Evolutionary conservation across 2,797 vertebrate genomes (phyloP), one percentile per base, ranked within the genome.

Genomic region (Uromys caudimaculatus): DNA sequence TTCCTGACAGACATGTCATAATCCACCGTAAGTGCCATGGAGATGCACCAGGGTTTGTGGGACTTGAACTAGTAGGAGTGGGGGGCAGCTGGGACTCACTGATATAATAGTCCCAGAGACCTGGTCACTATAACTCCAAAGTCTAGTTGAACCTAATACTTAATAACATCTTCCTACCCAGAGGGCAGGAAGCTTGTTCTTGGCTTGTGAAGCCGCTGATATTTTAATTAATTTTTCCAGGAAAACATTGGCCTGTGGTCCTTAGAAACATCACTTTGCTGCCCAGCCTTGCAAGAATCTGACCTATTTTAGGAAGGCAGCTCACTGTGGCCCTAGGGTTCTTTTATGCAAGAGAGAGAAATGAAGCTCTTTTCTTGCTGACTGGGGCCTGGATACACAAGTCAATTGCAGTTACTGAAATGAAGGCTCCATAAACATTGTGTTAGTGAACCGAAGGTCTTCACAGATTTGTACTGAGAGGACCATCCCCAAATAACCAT

Each of bases 231-330:
- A 67, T 75, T 78, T 77, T 79, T 41, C 47, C 52, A 32, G 58
- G 77, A 58, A 89, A 91, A 75, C 69, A 84, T 41, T 91, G 62
- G 89, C 86, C 50, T 5, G 47, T 24, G 32, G 38, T 24, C 54
- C 52, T 73, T 67, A 81, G 89, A 95, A 95, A 89, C 58, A 67
- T 44, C 35, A 32, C 21, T 89, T 92, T 62, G 60, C 52, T 47
- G 86, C 62, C 76, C 71, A n/a, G 41, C 41, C 29, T 69, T 94
- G 3, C n/a, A 62, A 87, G 62, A 87, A 75, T 77, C 16, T 93
- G 91, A 89, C 89, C 96, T 95, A 82, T 73, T 94, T 97, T 73
- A 54, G 52, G 35, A 54, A 94, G 21, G 29, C n/a, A 77, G 89
- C 85, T 86, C 16, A 77, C 71, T 29, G 81, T n/a, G 38, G 56